Evolutionary conservation across 2,113 vertebrate genomes (phyloP).

Genomic region (Tupaia chinensis): DNA sequence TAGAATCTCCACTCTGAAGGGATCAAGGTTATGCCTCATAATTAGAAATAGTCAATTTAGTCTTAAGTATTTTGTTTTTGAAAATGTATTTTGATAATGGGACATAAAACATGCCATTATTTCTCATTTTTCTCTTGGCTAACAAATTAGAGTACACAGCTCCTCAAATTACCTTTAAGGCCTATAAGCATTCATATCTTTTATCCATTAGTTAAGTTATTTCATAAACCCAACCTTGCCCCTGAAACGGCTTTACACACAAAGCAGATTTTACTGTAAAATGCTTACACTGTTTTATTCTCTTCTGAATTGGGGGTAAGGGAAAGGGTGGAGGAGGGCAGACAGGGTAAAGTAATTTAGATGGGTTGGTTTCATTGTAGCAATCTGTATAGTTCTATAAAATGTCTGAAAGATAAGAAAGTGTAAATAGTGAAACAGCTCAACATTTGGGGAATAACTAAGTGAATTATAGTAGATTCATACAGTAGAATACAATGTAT

Average conservation of each 20-base stretch:
- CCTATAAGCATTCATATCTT: slow-evolving; percentile 72
- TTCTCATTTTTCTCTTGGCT: slow-evolving; percentile 68
- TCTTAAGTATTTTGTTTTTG: slow-evolving; percentile 72
- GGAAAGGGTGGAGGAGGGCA: slow-evolving; percentile 28
- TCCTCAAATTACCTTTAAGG: slow-evolving; percentile 74
- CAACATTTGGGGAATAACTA: slow-evolving; percentile 25
- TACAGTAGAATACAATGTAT: neutral
- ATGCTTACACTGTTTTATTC: slow-evolving; percentile 64
- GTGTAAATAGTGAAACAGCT: slow-evolving; percentile 13
- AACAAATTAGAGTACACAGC: slow-evolving; percentile 74
- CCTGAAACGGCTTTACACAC: slow-evolving; percentile 65
- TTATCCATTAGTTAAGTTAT: slow-evolving; percentile 73
- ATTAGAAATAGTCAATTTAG: slow-evolving; percentile 75
- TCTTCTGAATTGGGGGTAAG: slow-evolving; percentile 6
- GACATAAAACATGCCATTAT: slow-evolving; percentile 69
- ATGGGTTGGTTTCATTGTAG: slow-evolving; percentile 47
- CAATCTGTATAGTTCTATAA: slow-evolving; percentile 48
- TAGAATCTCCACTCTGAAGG: slow-evolving; percentile 65
- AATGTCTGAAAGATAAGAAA: neutral
- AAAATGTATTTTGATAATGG: slow-evolving; percentile 72
- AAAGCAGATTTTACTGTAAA: slow-evolving; percentile 79
- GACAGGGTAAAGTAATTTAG: slow-evolving; percentile 51
- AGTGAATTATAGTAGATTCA: neutral
- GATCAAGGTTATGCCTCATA: slow-evolving; percentile 63
- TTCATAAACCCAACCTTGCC: slow-evolving; percentile 72